Base-by-base conservation (phyloP, 2,113 vertebrate species). In the Hypocryptadius cinnamomeus region DNA sequence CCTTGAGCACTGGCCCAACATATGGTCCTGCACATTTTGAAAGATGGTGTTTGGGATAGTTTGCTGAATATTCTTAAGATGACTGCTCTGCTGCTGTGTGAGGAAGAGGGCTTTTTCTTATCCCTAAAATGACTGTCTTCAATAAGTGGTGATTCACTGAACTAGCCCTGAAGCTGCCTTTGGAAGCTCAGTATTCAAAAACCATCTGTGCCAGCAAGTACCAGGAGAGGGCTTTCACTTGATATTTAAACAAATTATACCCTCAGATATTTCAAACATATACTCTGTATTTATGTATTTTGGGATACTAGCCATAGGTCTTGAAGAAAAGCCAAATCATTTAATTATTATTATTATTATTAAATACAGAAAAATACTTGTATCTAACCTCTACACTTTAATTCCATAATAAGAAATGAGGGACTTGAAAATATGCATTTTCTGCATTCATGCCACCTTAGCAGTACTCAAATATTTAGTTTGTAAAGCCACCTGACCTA, bases 201-300 rank as follows among this genome's bases (percentile, higher is more conserved):
- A 93, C 90, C 92, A 96, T 97, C 96, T 97, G 96, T 96, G 96
- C 94, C 93, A 92, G 95, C 96, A 95, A 96, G 94, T 96, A 96
- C 95, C 93, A 96, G 88, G 92, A 96, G 85, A 96, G 87, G 92
- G 88, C 87, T 95, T 97, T 95, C 92, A 90, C 91, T 94, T 85
- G 85, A 94, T 96, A 92, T 93, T 97, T 96, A 90, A 94, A 94
- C 96, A 90, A 92, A 94, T 87, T 92, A 92, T 94, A 94, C 94
- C 94, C 95, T 95, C 65, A 92, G 93, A 95, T 93, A 95, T 90
- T 96, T 93, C 92, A 91, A 92, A 93, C 87, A 92, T 85, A 91
- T 59, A 92, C 61, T 92, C 88, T 83, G 2, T 94, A 90, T 96
- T 95, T 95, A 93, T 87, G 79, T 77, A 90, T 87, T 96, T 96